Percentiles rank a stretch among this genome's conserved stretches.
phyloP scores from a whole-genome alignment of 2,888 invertebrate species.

The Oithona nana region DNA sequence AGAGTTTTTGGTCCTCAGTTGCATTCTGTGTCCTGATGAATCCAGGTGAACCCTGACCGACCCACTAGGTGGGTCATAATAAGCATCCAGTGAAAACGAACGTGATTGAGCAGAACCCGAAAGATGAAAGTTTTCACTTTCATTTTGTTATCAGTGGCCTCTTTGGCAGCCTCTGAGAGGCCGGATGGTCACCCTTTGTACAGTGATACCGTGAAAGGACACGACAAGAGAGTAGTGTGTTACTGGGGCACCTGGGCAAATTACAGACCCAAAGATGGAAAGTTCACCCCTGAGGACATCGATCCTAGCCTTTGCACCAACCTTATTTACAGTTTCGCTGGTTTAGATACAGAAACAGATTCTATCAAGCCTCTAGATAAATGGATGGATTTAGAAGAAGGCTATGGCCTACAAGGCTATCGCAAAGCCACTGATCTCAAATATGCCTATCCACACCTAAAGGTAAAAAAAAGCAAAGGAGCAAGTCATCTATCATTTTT shows the following conservation, averaged over 20 bases:
- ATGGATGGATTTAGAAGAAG: slow-evolving; percentile 46
- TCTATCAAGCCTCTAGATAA: slow-evolving; percentile 52
- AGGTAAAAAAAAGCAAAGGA: neutral
- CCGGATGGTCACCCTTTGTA: neutral
- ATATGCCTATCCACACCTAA: slow-evolving; percentile 39
- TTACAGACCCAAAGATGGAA: slow-evolving; percentile 45
- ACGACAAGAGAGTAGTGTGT: slow-evolving; percentile 55
- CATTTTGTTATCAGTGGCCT: neutral
- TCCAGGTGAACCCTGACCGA: neutral
- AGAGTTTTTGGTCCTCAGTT: too few relatives aligned
- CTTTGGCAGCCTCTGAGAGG: neutral
- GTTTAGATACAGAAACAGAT: slow-evolving; percentile 44
- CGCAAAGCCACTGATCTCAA: slow-evolving; percentile 46
- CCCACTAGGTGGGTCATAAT: too few relatives aligned
- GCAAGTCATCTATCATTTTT: too few relatives aligned
- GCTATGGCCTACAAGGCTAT: slow-evolving; percentile 28
- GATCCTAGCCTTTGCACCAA: slow-evolving; percentile 59
- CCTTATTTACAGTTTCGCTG: slow-evolving; percentile 60
- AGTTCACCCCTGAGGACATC: slow-evolving; percentile 45
- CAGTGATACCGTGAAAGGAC: slow-evolving; percentile 25
- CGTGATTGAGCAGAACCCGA: too few relatives aligned
- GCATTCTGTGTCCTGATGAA: neutral
- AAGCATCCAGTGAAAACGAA: too few relatives aligned
- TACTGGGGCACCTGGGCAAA: slow-evolving; percentile 62
- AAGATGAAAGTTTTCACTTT: too few relatives aligned